These are phyloP conservation scores for Lucilia cuprina DNA, from an alignment of 1,140 invertebrate genomes.

Conservation along the genomic window DNA sequence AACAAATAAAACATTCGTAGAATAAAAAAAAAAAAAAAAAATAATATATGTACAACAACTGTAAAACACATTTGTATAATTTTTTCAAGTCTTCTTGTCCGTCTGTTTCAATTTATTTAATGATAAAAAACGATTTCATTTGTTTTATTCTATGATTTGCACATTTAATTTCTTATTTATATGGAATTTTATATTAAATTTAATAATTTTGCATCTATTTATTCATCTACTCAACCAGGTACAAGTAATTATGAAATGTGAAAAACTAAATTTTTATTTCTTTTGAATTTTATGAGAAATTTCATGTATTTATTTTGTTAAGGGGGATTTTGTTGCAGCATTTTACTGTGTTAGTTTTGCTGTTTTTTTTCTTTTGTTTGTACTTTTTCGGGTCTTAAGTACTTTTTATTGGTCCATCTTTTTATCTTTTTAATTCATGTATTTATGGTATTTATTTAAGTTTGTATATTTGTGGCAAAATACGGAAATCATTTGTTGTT, in stretches of 20 bases:
- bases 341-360: not conserved
- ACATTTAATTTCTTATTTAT: not conserved
- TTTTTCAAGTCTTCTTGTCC: not conserved
- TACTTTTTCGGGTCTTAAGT: not conserved
- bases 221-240: not conserved
- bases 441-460: not conserved
- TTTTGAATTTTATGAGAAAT: not conserved
- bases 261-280: not conserved
- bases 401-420: not conserved
- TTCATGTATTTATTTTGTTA: not conserved
- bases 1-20: not conserved
- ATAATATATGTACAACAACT: no score
- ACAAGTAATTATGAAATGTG: constrained; percentile 3
- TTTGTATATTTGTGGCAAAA: not conserved
- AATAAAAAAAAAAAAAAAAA: no score
- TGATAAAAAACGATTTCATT: not conserved
- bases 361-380: no score
- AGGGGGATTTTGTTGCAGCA: not conserved
- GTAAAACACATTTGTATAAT: not conserved
- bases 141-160: not conserved
- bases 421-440: not conserved
- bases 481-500: constrained; percentile 8
- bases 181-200: not conserved
- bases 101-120: not conserved
- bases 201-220: not conserved